Conservation (phyloP, 2,888 invertebrate genomes). For the Machimus rusticus region DNA sequence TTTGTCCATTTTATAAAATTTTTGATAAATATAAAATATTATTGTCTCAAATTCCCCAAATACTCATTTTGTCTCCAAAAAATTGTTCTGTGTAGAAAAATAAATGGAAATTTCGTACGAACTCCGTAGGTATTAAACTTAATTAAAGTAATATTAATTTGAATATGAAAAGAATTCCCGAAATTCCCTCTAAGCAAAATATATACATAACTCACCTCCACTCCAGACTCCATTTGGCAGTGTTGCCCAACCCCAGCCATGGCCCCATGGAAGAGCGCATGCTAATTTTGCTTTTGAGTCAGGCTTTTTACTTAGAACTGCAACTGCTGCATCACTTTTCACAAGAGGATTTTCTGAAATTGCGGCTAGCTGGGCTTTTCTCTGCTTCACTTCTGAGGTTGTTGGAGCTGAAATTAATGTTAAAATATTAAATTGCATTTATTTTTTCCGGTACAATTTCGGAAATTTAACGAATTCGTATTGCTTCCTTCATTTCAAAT, state of each 20-base stretch:
- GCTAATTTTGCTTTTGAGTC: slow-evolving; percentile 61
- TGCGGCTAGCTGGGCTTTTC: slow-evolving; percentile 51
- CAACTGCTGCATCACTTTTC: slow-evolving; percentile 62
- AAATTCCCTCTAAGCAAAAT: background rate
- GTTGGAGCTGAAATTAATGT: slow-evolving; percentile 63
- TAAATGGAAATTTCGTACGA: no score
- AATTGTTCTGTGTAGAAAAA: no score
- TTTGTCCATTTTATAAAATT: no score
- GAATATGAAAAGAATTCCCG: background rate
- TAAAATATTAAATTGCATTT: background rate
- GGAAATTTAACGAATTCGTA: background rate
- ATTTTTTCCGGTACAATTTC: background rate
- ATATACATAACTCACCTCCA: slow-evolving; percentile 68
- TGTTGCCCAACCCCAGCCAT: slow-evolving; percentile 80
- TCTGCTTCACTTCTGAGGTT: slow-evolving; percentile 63
- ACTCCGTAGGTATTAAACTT: background rate
- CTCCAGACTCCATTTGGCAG: slow-evolving; percentile 73
- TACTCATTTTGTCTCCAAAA: no score
- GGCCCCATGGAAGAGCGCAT: slow-evolving; percentile 69
- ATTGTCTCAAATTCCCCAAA: no score
- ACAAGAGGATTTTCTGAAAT: slow-evolving; percentile 58
- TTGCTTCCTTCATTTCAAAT: no score
- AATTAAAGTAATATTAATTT: background rate
- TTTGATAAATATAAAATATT: no score
- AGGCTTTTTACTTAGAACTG: slow-evolving; percentile 61